These are phyloP conservation scores for Netelia fuscicornis DNA, from an alignment of 2,888 invertebrate genomes.

Conservation along the genomic window DNA sequence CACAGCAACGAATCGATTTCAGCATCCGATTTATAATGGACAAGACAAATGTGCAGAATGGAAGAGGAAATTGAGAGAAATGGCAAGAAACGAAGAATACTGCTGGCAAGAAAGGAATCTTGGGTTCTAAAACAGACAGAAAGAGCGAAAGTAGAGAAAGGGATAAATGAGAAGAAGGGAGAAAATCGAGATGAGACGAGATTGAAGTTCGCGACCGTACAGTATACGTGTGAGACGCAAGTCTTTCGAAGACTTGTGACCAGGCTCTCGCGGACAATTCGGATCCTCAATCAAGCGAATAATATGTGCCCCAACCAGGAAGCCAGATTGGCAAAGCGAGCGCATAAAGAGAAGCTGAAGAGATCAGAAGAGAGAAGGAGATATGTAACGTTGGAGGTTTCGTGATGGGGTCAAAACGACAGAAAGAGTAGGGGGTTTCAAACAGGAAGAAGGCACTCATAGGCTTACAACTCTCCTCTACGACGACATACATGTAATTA, in stretches of 20 bases:
- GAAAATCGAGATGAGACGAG: conserved; percentile 30
- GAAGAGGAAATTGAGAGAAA: not conserved
- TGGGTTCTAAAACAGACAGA: not conserved
- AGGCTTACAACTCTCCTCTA: conserved; percentile 73
- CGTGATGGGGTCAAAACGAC: conserved; percentile 68
- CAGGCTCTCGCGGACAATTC: conserved; percentile 74
- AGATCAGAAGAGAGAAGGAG: conserved; percentile 46
- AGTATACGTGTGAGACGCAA: conserved; percentile 68
- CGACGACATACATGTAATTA: conserved; percentile 56
- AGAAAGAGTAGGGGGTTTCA: conserved; percentile 71
- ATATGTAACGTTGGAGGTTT: conserved; percentile 56
- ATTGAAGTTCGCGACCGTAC: conserved; percentile 68
- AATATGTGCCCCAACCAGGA: conserved; percentile 81
- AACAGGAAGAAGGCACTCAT: conserved; percentile 83
- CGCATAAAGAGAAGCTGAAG: conserved; percentile 68
- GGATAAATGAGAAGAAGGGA: conserved; percentile 26
- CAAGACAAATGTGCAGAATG: not conserved
- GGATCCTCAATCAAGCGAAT: conserved; percentile 81
- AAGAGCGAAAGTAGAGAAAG: conserved; percentile 12
- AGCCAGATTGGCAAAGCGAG: conserved; percentile 78
- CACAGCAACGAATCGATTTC: not conserved
- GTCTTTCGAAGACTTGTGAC: conserved; percentile 71
- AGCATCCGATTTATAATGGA: not conserved
- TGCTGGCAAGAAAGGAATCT: not conserved
- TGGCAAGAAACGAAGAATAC: not conserved